Conservation (phyloP, 2,888 invertebrate genomes). For the Eupithecia insigniata region DNA sequence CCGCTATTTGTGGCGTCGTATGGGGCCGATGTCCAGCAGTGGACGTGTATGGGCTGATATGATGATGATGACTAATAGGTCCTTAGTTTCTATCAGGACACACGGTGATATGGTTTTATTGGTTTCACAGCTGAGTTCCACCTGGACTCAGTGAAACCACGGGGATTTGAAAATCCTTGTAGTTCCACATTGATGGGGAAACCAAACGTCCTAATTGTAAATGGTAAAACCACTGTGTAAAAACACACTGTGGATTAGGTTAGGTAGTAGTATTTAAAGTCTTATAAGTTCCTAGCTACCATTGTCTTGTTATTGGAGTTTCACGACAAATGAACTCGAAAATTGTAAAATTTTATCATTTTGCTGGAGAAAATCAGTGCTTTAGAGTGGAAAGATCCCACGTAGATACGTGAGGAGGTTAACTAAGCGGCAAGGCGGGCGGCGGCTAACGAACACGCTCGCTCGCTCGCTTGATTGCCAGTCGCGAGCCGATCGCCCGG, state of each 20-base stretch:
- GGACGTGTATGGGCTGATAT: too few species aligned
- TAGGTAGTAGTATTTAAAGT: background rate
- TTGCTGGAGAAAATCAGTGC: conserved; percentile 78
- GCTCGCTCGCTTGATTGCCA: conserved; percentile 74
- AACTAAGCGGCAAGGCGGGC: conserved; percentile 70
- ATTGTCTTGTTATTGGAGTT: background rate
- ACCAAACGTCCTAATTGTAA: background rate
- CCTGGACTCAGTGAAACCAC: background rate
- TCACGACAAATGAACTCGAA: conserved; percentile 64
- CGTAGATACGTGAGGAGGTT: conserved; percentile 77
- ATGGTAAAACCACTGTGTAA: background rate
- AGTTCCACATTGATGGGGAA: background rate
- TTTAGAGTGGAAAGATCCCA: conserved; percentile 78
- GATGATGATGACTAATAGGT: background rate
- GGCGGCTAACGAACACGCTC: conserved; percentile 63
- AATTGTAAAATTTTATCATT: conserved; percentile 71
- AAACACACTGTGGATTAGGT: background rate
- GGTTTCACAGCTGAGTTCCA: background rate
- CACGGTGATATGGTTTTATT: background rate
- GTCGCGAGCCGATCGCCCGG: conserved; percentile 68
- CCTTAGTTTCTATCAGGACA: background rate
- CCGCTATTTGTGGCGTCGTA: too few species aligned
- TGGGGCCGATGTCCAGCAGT: too few species aligned
- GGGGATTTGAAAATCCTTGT: background rate
- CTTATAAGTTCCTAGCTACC: background rate